Conservation (phyloP, 2,113 vertebrate species). For the Proteles cristata region DNA sequence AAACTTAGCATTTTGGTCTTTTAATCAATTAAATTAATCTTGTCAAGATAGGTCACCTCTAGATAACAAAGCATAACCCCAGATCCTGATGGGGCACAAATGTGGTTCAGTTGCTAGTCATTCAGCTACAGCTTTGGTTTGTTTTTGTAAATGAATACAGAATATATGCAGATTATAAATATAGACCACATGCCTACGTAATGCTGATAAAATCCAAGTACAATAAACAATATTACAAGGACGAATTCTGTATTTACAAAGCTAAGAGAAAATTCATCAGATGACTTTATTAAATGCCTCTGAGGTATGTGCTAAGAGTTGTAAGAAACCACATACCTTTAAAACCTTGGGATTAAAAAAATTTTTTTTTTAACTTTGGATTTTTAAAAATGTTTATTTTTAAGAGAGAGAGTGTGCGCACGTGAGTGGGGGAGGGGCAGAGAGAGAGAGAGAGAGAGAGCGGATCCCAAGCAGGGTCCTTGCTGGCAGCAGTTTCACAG, state of each 20-base stretch:
- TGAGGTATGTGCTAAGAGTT: not conserved
- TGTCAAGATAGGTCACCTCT: not conserved
- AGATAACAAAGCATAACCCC: not conserved
- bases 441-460: too few relatives aligned
- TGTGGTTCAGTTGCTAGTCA: not conserved
- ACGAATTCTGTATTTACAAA: constrained; percentile 35
- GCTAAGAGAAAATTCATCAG: not conserved
- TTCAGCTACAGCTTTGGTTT: not conserved
- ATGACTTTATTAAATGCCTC: not conserved
- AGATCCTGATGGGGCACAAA: not conserved
- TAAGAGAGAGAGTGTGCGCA: rapidly evolving
- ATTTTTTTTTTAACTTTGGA: too few relatives aligned
- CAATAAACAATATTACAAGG: constrained; percentile 18
- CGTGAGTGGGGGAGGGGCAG: too few relatives aligned
- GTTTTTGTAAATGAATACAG: not conserved
- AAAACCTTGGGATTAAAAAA: too few relatives aligned
- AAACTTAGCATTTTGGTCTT: constrained; percentile 32
- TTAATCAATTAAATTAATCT: constrained; percentile 53
- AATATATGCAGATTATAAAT: not conserved
- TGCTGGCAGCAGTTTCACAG: too few relatives aligned
- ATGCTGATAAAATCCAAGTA: constrained; percentile 13
- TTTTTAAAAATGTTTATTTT: too few relatives aligned
- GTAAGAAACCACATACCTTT: not conserved
- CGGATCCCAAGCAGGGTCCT: too few relatives aligned
- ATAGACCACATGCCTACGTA: not conserved